These are phyloP conservation scores for Protonibea diacanthus DNA, from an alignment of 2,797 vertebrate species.

Conservation along the genomic window DNA sequence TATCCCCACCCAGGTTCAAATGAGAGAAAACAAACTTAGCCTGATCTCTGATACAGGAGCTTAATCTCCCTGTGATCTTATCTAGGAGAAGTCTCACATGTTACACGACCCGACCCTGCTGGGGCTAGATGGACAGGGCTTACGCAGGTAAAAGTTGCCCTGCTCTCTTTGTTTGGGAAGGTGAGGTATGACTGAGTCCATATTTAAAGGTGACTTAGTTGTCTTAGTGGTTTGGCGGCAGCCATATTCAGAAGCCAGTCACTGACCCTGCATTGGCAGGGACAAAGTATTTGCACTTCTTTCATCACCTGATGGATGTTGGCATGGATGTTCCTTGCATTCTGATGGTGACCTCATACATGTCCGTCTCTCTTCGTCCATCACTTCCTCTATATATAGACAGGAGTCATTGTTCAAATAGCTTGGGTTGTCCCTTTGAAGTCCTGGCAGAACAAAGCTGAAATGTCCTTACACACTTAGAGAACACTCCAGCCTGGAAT, in stretches of 20 bases:
- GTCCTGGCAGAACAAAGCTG: slow-evolving; percentile 83
- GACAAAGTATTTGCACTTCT: slow-evolving; percentile 78
- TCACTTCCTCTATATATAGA: slow-evolving; percentile 86
- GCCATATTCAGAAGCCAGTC: slow-evolving; percentile 63
- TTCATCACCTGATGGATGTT: slow-evolving; percentile 79
- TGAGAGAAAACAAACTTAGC: slow-evolving; percentile 80
- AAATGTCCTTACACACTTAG: slow-evolving; percentile 81
- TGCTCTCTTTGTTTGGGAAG: slow-evolving; percentile 56
- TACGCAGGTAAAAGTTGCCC: slow-evolving; percentile 69
- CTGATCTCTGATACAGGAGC: slow-evolving; percentile 83
- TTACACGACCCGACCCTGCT: slow-evolving; percentile 56
- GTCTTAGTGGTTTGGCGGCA: slow-evolving; percentile 49
- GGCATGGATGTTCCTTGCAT: slow-evolving; percentile 68
- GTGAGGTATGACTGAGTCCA: slow-evolving; percentile 38
- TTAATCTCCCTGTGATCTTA: slow-evolving; percentile 82
- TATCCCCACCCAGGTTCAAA: slow-evolving; percentile 82
- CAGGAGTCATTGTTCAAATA: slow-evolving; percentile 81
- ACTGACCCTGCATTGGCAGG: slow-evolving; percentile 64
- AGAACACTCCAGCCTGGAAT: slow-evolving; percentile 83
- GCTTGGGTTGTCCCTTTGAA: slow-evolving; percentile 80
- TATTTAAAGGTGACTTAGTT: slow-evolving; percentile 69
- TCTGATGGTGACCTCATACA: slow-evolving; percentile 82
- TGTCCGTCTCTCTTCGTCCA: slow-evolving; percentile 77
- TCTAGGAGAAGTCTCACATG: slow-evolving; percentile 57
- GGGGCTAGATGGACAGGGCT: slow-evolving; percentile 55